A percentile compares a stretch with the other conserved stretches of the same genome.
Conservation (phyloP, 2,888 invertebrate genomes). For the Endotricha flammealis region DNA sequence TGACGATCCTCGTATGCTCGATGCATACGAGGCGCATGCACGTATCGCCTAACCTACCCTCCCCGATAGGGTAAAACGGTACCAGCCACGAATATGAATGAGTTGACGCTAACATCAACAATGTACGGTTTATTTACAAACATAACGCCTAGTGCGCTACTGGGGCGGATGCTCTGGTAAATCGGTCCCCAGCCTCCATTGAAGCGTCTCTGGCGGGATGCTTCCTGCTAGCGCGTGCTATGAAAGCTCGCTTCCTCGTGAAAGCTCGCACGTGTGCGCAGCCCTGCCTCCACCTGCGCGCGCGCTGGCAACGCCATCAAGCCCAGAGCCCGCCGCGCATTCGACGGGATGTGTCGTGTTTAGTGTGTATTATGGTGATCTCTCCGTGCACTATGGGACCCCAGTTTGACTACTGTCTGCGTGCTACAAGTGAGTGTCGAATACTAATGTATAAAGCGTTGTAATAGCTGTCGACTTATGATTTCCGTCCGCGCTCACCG, state of each 20-base stretch:
- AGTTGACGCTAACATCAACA: constrained; percentile 46
- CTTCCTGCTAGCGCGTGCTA: constrained; percentile 54
- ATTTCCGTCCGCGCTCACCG: constrained; percentile 14
- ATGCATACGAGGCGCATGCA: constrained; percentile 1
- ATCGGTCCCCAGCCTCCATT: constrained; percentile 37
- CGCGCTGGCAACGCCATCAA: constrained; percentile 33
- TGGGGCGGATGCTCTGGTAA: constrained; percentile 49
- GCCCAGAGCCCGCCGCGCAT: constrained; percentile 59
- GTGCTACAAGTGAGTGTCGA: constrained; percentile 65
- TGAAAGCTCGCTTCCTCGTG: constrained; percentile 50
- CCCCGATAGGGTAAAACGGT: constrained; percentile 15
- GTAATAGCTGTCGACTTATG: constrained; percentile 16
- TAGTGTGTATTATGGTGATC: constrained; percentile 36
- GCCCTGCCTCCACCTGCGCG: constrained; percentile 55
- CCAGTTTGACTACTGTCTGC: constrained; percentile 70
- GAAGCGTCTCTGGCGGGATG: constrained; percentile 38
- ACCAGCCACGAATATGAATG: constrained; percentile 48
- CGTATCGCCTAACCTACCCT: constrained; percentile 10
- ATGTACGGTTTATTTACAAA: constrained; percentile 68
- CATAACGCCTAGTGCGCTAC: constrained; percentile 56
- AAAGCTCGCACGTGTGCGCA: constrained; percentile 66
- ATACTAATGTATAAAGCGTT: constrained; percentile 14
- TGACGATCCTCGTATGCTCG: too few species aligned
- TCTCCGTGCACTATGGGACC: constrained; percentile 56
- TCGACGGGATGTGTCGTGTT: constrained; percentile 70